These are phyloP conservation scores for Drosophila sp. DNA, from an alignment of 1,140 invertebrate genomes.

Conservation along the genomic window DNA sequence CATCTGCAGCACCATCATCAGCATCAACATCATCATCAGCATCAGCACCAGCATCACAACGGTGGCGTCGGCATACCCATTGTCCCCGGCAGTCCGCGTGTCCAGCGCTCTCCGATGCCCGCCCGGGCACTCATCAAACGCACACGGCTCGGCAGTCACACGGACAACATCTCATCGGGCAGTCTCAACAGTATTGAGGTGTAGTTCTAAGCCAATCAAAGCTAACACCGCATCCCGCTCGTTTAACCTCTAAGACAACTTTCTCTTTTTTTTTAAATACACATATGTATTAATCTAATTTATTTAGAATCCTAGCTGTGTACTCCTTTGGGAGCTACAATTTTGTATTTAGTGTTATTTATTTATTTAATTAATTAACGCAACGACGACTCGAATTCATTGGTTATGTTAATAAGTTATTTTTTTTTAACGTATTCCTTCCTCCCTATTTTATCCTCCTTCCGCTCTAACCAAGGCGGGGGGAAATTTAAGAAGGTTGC, in stretches of 20 bases:
- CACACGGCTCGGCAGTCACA: constrained; percentile 80
- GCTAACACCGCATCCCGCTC: neutral
- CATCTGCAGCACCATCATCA: constrained; percentile 22
- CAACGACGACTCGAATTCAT: constrained; percentile 25
- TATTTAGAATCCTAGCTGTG: constrained; percentile 13
- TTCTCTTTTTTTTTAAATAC: neutral
- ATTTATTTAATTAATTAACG: constrained; percentile 44
- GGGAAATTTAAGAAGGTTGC: neutral
- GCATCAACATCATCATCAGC: constrained; percentile 1
- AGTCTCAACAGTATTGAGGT: constrained; percentile 85
- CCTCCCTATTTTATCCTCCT: neutral
- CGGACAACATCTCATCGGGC: constrained; percentile 83
- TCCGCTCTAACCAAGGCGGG: neutral
- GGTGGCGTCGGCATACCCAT: constrained; percentile 77
- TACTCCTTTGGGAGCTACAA: neutral
- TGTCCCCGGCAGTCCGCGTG: constrained; percentile 80
- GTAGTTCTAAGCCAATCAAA: constrained; percentile 28
- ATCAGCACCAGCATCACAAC: constrained; percentile 29
- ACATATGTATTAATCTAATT: constrained; percentile 12
- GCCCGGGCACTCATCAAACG: constrained; percentile 77
- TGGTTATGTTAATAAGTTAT: constrained; percentile 5
- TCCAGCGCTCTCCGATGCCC: constrained; percentile 82
- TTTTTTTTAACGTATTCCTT: neutral
- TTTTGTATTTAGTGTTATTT: constrained; percentile 45
- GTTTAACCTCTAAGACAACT: constrained; percentile 1